Conservation (phyloP, 2,797 vertebrate species). For the Leptatherina wallacei region DNA sequence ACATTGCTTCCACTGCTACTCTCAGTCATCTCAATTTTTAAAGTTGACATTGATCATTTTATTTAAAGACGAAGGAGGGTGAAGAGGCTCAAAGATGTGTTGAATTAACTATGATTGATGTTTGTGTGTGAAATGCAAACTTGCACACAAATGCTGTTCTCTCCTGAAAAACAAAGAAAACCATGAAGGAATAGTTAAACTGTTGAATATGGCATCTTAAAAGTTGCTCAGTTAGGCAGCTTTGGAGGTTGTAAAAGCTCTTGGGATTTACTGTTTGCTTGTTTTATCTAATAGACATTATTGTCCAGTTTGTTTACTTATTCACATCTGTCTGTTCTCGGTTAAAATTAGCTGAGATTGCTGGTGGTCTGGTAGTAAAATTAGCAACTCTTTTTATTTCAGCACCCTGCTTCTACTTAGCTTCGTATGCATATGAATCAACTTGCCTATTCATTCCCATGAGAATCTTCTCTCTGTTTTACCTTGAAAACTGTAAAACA, state of each 20-base stretch:
- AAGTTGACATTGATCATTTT: not conserved
- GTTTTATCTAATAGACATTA: slow-evolving; percentile 3
- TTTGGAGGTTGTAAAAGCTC: slow-evolving; percentile 8
- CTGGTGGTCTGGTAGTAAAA: not conserved
- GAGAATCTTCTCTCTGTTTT: not conserved
- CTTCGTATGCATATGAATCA: not conserved
- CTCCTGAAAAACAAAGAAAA: slow-evolving; percentile 8
- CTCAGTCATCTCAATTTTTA: not conserved
- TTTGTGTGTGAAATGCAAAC: not conserved
- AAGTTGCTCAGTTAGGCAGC: slow-evolving; percentile 14
- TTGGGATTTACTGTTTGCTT: slow-evolving; percentile 1
- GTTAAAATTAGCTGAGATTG: not conserved
- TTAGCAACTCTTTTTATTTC: not conserved
- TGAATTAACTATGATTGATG: slow-evolving; percentile 7
- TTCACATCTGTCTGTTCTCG: slow-evolving; percentile 1
- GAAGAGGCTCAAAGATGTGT: not conserved
- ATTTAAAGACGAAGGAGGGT: not conserved
- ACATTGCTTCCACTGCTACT: not conserved
- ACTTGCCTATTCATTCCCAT: not conserved
- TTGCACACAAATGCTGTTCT: not conserved
- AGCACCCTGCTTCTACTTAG: not conserved
- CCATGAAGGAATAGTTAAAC: not conserved
- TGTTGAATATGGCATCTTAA: slow-evolving; percentile 2
- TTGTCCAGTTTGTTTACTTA: slow-evolving; percentile 17
- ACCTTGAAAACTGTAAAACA: not conserved